Evolutionary conservation across 2,888 invertebrate species (phyloP), one percentile per base, ranked within the genome.

Genomic region (Spodoptera littoralis): DNA sequence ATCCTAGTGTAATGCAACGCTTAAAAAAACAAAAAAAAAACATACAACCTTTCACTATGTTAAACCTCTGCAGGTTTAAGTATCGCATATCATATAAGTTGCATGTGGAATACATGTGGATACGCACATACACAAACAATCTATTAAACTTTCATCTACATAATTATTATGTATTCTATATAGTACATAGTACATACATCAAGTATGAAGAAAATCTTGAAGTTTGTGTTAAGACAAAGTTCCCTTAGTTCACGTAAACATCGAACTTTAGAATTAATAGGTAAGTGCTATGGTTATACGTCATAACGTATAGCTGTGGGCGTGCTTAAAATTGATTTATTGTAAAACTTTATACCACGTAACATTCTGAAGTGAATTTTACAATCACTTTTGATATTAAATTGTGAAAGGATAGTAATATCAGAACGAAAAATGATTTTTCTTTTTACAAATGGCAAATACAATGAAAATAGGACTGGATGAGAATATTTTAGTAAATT

Each of bases 241-340:
- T 69, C 43, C 18, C 64, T 79, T 76, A 76, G 72, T 77, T 76
- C 63, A 64, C 60, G 71, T 70, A 64, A 77, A 75, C 70, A 70
- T 75, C 56, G 45, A 77, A 83, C 73, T 78, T 79, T 71, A 71
- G 66, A 73, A 76, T 79, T 80, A 84, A 79, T 73, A 82, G 78
- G 76, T 82, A 77, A 75, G 73, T 77, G 76, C 75, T 56, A 55
- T 79, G 77, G 0, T 18, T 18, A 18, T 18, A 18, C 18, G 18
- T 4, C 27, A 27, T 27, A 5, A 85, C 81, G 82, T 85, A 84
- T 81, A 65, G 79, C 75, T 76, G 74, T 75, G 76, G 81, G 69
- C 71, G 85, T 84, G 75, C 76, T 83, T 81, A 79, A 81, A 84
- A 80, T 80, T 84, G 85, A 86, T 85, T 86, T 85, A 86, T 85